Evolutionary conservation across 2,888 invertebrate genomes (phyloP), one percentile per base, ranked within the genome.

Genomic region (Ceramica pisi): DNA sequence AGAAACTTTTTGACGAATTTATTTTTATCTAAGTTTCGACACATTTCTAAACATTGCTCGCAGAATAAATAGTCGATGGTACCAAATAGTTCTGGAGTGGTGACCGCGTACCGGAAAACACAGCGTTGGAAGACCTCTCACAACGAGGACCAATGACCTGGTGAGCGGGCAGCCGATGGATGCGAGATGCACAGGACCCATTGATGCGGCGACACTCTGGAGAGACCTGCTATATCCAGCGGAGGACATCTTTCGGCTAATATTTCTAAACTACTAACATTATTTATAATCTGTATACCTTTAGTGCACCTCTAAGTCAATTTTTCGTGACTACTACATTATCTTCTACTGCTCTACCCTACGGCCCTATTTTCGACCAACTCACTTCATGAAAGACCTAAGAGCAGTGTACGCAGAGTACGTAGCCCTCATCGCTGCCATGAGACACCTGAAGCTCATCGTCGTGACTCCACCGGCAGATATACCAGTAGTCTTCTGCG

Each of bases 361-460:
- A 41, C 3, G 14, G 41, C 12, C 35, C 0, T 50, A 16, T 7
- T 3, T 19, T 21, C 26, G 21, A 16, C 53, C 5, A 21, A 12
- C n/a, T 50, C 41, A 56, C 4, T 79, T 19, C 19, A 92, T 75
- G 3, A 86, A 85, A 19, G 92, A 89, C 14, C 89, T 87, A 35
- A 94, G 74, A 31, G 93, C 86, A 2, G 92, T 92, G 48, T 92
- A 94, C 12, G 91, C 87, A 0, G 94, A 93, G 76, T 93, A 94
- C 8, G 92, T 87, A 0, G 86, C 87, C 59, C 82, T 91, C 8
- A 89, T 75, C 0, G 93, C 84, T 0, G 86, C 80, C 92, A 92
- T 92, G 8, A 94, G 72, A 23, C 90, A 90, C 1, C 57, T 78
- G 48, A 90, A 93, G 62, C 83, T 90, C 53, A 94, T 81, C n/a